Conservation (phyloP, 1,140 invertebrate species). For the Conopomorpha cramerella region DNA sequence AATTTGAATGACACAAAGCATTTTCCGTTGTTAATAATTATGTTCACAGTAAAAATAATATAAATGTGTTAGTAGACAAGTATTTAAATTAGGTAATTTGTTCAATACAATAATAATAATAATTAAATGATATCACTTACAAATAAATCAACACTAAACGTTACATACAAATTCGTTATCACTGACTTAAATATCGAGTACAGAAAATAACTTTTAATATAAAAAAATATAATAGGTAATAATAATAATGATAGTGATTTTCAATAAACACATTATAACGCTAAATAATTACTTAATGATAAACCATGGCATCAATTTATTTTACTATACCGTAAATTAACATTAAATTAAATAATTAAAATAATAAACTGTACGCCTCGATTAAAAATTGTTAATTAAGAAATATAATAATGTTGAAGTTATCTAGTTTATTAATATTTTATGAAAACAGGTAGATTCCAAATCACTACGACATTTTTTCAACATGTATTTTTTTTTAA, state of each 20-base stretch:
- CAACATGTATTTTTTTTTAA: conserved; percentile 12
- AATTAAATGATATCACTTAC: conserved; percentile 33
- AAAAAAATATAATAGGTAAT: conserved; percentile 45
- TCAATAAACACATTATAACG: conserved; percentile 44
- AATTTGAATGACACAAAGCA: conserved; percentile 57
- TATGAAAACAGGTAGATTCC: too few species aligned
- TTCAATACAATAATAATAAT: conserved; percentile 32
- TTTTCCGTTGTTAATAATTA: conserved; percentile 53
- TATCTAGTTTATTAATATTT: too few species aligned
- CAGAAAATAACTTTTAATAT: conserved; percentile 50
- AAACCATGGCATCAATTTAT: conserved; percentile 50
- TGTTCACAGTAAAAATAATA: conserved; percentile 33
- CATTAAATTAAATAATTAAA: conserved; percentile 7
- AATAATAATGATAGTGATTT: too few species aligned
- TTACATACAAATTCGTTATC: conserved; percentile 32
- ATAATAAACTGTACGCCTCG: conserved; percentile 13
- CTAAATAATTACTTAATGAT: conserved; percentile 33
- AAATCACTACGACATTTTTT: too few species aligned
- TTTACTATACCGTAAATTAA: too few species aligned
- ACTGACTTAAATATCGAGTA: conserved; percentile 38
- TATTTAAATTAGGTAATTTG: conserved; percentile 30
- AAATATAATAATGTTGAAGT: conserved; percentile 13
- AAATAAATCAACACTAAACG: conserved; percentile 46
- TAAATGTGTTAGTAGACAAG: conserved; percentile 4
- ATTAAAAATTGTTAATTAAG: conserved; percentile 40